Percentiles rank a stretch among this genome's conserved stretches.
Conservation (phyloP, 2,888 invertebrate species). For the Pheosia tremula region DNA sequence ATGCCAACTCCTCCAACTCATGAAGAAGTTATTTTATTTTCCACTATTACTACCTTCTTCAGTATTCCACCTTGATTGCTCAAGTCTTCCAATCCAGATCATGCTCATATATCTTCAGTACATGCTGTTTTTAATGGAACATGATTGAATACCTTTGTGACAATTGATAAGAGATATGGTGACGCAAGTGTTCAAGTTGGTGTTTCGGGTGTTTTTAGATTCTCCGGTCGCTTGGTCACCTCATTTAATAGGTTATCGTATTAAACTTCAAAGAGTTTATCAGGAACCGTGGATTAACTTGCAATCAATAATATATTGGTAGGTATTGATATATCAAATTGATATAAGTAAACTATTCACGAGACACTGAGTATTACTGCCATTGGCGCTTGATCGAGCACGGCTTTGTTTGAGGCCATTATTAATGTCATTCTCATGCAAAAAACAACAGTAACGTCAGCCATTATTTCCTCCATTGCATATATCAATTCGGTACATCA, state of each 20-base stretch:
- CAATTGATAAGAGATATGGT: slow-evolving; percentile 28
- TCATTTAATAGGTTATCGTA: slow-evolving; percentile 54
- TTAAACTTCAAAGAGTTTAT: slow-evolving; percentile 57
- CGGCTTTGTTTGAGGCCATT: too few species aligned
- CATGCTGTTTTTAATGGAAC: slow-evolving; percentile 24
- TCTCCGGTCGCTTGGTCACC: slow-evolving; percentile 43
- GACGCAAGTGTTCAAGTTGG: slow-evolving; percentile 64
- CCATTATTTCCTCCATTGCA: too few species aligned
- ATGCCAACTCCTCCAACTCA: slow-evolving; percentile 29
- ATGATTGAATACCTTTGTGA: slow-evolving; percentile 45
- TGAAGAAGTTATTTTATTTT: slow-evolving; percentile 39
- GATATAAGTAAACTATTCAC: slow-evolving; percentile 9
- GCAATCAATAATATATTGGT: slow-evolving; percentile 53
- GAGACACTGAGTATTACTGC: too few species aligned
- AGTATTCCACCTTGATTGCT: slow-evolving; percentile 52
- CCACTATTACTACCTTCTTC: slow-evolving; percentile 35
- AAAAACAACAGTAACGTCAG: too few species aligned
- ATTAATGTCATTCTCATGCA: too few species aligned
- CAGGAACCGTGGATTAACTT: slow-evolving; percentile 54
- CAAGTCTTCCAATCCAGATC: slow-evolving; percentile 72
- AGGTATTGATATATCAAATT: slow-evolving; percentile 43
- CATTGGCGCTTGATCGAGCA: too few species aligned
- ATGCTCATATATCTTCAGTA: slow-evolving; percentile 54
- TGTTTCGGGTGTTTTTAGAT: slow-evolving; percentile 50
- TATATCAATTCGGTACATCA: slow-evolving; percentile 50